Base-by-base conservation (phyloP, 2,797 vertebrate species). In the Sciaenops ocellatus region DNA sequence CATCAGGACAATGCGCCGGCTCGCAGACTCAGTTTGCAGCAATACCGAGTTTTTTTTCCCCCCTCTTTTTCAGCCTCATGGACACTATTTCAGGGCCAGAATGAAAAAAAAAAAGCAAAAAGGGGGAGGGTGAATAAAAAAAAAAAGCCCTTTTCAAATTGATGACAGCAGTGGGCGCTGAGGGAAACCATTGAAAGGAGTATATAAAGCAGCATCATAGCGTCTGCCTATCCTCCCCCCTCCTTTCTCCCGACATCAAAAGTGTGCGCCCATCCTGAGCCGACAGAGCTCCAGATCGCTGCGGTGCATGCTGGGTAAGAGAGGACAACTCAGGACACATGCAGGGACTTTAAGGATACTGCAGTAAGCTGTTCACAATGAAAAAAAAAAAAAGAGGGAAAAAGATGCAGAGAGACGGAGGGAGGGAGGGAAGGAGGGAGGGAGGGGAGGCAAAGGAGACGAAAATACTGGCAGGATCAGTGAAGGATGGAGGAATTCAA, bases 261-360 rank as follows among this genome's bases (percentile, higher is more conserved):
- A 89, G 79, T 82, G 78, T 66, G 78, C 75, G 30, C 83, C 82
- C 79, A 74, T 84, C 82, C 84, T 63, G 83, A 88, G 85, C 91
- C 71, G 88, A 90, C 90, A 88, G 75, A 84, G 87, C 88, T 72
- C 80, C 87, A 82, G 76, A 88, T 90, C 72, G 66, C 85, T 62
- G 85, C 76, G 20, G 83, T 77, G 91, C 89, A 87, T 81, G 77
- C 83, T 87, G 92, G 89, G 89, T 91, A 88, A 73, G 82, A 86
- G 82, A 90, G 92, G 86, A 92, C 92, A 93, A 87, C 80, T 90
- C 83, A 92, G 93, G 93, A 92, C 91, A 94, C 87, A 79, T 38
- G 67, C 84, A 80, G 91, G 88, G 90, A 88, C 86, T 93, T 90
- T 92, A 87, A 92, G 92, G 90, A 92, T 90, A 93, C 91, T 93